Conservation (phyloP, 35 echinoderm and acorn worm species). For the Lytechinus pictus region DNA sequence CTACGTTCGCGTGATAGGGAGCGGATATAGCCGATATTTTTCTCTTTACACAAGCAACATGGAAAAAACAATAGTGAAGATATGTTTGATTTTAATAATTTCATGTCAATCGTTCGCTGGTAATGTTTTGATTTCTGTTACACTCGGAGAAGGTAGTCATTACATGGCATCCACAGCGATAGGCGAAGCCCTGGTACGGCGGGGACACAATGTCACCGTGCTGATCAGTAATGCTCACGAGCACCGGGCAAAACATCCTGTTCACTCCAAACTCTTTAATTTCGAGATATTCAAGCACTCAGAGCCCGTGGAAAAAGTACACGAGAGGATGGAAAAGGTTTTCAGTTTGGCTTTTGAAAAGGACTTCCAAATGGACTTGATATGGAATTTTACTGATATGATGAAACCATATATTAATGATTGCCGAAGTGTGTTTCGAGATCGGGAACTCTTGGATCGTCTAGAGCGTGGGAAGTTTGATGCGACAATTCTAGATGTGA, state of each 20-base stretch:
- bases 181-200: slow-evolving; percentile 57
- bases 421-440: slow-evolving; percentile 12
- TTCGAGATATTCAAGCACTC: slow-evolving; percentile 34
- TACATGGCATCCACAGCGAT: slow-evolving; percentile 47
- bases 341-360: slow-evolving; percentile 24
- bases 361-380: not conserved
- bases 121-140: slow-evolving; percentile 13
- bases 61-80: not conserved
- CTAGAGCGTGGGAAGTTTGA: slow-evolving; percentile 55
- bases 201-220: slow-evolving; percentile 61
- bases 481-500: slow-evolving; percentile 53
- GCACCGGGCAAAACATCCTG: slow-evolving; percentile 37
- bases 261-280: slow-evolving; percentile 62
- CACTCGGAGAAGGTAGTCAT: slow-evolving; percentile 68
- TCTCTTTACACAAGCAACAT: not conserved
- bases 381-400: slow-evolving; percentile 28
- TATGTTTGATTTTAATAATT: not conserved
- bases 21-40: not conserved
- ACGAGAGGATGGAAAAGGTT: slow-evolving; percentile 3
- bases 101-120: not conserved
- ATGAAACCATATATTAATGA: not conserved
- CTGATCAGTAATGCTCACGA: slow-evolving; percentile 52
- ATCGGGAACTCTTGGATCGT: slow-evolving; percentile 21
- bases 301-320: slow-evolving; percentile 11
- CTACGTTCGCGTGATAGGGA: not conserved